phyloP scores from a whole-genome alignment of 2,113 vertebrate species.

The human region DNA sequence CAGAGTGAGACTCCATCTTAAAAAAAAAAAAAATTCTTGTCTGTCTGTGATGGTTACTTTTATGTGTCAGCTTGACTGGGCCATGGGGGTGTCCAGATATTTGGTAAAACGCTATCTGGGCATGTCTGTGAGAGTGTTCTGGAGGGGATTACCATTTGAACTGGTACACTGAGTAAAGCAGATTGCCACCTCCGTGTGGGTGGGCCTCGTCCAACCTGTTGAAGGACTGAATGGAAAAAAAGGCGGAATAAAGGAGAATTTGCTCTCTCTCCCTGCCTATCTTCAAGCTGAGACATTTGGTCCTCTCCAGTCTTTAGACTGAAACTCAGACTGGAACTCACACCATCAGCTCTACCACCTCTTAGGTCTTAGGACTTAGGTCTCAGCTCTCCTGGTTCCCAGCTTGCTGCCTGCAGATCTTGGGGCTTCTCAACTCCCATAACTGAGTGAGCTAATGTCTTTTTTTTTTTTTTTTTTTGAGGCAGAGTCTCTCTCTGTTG shows the following conservation, averaged over 20 bases:
- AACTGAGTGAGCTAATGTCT: background rate
- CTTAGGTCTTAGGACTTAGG: background rate
- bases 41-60: background rate
- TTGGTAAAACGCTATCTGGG: background rate
- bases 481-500: no score
- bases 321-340: background rate
- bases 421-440: background rate
- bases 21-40: no score
- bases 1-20: no score
- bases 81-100: background rate
- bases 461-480: no score
- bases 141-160: background rate
- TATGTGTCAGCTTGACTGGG: background rate
- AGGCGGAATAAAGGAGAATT: accelerated
- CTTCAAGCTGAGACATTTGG: background rate
- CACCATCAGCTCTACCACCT: background rate
- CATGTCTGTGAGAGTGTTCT: background rate
- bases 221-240: background rate
- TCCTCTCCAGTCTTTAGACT: background rate
- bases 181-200: no score
- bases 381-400: background rate
- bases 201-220: background rate
- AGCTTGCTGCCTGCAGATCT: no score
- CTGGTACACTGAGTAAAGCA: background rate
- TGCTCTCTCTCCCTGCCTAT: background rate